These are phyloP conservation scores for Illadopsis cleaveri DNA, from an alignment of 2,113 vertebrate species.

Conservation along the genomic window DNA sequence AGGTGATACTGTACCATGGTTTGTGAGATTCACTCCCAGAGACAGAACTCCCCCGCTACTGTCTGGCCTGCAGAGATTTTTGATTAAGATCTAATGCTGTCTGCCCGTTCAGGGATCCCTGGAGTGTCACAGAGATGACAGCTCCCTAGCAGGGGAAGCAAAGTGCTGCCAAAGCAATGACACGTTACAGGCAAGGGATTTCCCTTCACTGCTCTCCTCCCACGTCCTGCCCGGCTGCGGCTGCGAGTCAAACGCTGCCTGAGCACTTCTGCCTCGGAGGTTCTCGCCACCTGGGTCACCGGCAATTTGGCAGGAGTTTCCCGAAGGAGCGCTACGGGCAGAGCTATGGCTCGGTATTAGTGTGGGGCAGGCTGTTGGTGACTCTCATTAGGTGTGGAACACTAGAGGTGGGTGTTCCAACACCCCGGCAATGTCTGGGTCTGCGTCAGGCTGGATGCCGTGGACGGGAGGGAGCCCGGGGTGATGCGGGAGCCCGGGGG, in stretches of 20 bases:
- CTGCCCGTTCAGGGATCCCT: not conserved
- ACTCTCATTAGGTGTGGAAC: fast-evolving
- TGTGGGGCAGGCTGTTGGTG: fast-evolving
- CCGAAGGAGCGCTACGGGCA: not conserved
- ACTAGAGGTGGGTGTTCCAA: fast-evolving
- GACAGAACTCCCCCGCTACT: not conserved
- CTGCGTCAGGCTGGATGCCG: not conserved
- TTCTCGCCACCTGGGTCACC: not conserved
- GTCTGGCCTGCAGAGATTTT: not conserved
- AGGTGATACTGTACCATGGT: not conserved
- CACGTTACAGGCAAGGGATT: not conserved
- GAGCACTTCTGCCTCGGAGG: not conserved
- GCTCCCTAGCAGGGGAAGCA: not conserved
- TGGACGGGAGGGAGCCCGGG: fast-evolving
- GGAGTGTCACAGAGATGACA: not conserved
- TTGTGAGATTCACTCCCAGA: not conserved
- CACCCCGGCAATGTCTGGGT: not conserved
- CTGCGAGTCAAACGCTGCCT: not conserved
- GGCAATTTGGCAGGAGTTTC: fast-evolving
- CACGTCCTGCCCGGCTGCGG: fast-evolving
- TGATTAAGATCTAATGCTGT: not conserved
- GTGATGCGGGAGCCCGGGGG: not conserved
- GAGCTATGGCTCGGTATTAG: fast-evolving
- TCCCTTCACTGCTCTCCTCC: not conserved
- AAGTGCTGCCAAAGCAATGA: not conserved